Conservation (phyloP, 2,113 vertebrate genomes). For the Sarotherodon lohbergeri region DNA sequence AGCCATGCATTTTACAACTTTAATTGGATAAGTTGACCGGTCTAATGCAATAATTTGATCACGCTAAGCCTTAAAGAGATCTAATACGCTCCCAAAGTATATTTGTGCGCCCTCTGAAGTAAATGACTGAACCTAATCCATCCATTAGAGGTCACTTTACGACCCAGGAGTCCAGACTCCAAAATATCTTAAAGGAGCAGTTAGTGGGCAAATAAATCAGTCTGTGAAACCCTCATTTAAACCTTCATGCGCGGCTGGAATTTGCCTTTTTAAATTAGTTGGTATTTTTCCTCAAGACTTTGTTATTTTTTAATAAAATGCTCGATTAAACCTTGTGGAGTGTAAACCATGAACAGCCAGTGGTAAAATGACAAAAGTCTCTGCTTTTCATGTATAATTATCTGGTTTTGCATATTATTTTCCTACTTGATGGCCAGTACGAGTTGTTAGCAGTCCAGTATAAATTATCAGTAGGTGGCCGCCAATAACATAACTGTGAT, state of each 20-base stretch:
- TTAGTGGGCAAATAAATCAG: conserved; percentile 24
- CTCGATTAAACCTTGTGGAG: not conserved
- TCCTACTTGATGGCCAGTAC: not conserved
- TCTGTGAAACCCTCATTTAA: not conserved
- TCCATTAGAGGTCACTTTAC: conserved; percentile 54
- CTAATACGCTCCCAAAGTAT: conserved; percentile 43
- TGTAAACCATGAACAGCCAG: not conserved
- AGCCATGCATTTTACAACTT: conserved; percentile 53
- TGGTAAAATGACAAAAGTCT: not conserved
- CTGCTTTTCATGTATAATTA: not conserved
- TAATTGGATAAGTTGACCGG: conserved; percentile 64
- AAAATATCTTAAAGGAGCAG: conserved; percentile 22
- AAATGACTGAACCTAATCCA: conserved; percentile 42
- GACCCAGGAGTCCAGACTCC: conserved; percentile 15
- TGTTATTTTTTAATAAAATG: not conserved
- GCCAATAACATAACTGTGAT: not conserved
- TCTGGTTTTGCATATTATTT: not conserved
- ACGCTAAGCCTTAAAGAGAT: conserved; percentile 53
- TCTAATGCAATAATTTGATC: conserved; percentile 67
- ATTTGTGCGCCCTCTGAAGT: conserved; percentile 41
- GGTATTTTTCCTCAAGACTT: not conserved
- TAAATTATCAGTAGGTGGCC: not conserved
- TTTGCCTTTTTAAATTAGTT: not conserved
- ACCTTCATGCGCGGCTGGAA: not conserved
- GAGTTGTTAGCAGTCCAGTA: not conserved